Evolutionary conservation across 1,140 invertebrate genomes (phyloP).

Genomic region (Drosophila prosaltans): DNA sequence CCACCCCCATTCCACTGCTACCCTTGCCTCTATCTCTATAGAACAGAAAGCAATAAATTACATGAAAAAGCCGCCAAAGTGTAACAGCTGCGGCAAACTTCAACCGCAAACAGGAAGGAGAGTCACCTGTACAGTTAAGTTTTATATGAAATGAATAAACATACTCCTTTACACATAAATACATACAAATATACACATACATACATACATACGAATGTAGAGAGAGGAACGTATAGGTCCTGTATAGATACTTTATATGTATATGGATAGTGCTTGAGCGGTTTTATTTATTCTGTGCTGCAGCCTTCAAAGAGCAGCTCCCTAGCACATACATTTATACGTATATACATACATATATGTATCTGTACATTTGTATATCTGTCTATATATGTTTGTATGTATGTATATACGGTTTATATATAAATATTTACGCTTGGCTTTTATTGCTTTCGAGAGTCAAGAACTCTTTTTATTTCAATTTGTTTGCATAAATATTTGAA

Average conservation of each 20-base stretch:
- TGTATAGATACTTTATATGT: background rate
- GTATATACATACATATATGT: conserved; percentile 32
- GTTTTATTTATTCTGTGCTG: conserved; percentile 38
- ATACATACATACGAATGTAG: no score
- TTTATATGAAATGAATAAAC: conserved; percentile 19
- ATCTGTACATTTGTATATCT: background rate
- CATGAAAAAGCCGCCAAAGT: conserved; percentile 79
- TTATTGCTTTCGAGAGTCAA: conserved; percentile 70
- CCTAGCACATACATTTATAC: conserved; percentile 19
- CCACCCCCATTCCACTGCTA: conserved; percentile 30
- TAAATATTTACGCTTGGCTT: conserved; percentile 74
- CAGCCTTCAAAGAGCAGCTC: conserved; percentile 1
- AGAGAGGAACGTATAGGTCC: no score
- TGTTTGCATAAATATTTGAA: conserved; percentile 81
- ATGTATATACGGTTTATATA: conserved; percentile 13
- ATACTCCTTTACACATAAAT: background rate
- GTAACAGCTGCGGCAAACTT: conserved; percentile 71
- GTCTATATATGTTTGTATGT: background rate
- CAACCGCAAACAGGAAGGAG: conserved; percentile 21
- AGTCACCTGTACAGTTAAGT: conserved; percentile 12
- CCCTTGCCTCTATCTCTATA: conserved; percentile 39
- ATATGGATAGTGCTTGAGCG: background rate
- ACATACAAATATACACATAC: no score
- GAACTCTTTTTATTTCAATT: conserved; percentile 79
- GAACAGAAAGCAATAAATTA: conserved; percentile 70